These are phyloP conservation scores for Diabrotica balteata DNA, from an alignment of 2,888 invertebrate genomes.

Conservation along the genomic window DNA sequence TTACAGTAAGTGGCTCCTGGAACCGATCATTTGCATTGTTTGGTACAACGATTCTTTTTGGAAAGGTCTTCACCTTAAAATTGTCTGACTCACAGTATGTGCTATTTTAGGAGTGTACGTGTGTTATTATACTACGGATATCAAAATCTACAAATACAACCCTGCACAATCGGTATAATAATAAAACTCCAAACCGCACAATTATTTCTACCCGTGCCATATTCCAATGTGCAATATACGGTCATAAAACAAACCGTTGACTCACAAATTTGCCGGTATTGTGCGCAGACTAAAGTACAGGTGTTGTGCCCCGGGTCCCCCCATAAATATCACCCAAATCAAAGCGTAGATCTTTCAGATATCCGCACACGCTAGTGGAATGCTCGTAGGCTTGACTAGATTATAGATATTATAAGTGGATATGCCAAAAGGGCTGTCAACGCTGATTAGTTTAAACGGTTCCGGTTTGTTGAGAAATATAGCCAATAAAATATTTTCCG, in stretches of 20 bases:
- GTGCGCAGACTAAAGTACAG: conserved; percentile 17
- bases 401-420: conserved; percentile 16
- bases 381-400: conserved; percentile 12
- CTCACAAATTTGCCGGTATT: conserved; percentile 5
- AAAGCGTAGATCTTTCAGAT: conserved; percentile 12
- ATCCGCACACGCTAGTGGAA: background rate
- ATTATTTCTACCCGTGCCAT: conserved; percentile 9
- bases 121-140: too few species aligned
- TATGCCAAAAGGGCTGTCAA: conserved; percentile 18
- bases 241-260: conserved; percentile 9
- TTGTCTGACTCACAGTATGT: too few species aligned
- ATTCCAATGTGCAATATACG: conserved; percentile 7
- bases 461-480: background rate
- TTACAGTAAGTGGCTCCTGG: too few species aligned
- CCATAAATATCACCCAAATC: conserved; percentile 24
- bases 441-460: conserved; percentile 4
- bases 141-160: too few species aligned
- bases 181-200: conserved; percentile 1
- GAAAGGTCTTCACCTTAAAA: too few species aligned
- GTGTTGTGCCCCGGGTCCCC: conserved; percentile 14
- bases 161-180: too few species aligned
- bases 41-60: too few species aligned
- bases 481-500: too few species aligned
- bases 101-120: too few species aligned
- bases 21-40: too few species aligned